Evolutionary conservation across 2,797 vertebrate genomes (phyloP).

Genomic region (Esox masquinongy): DNA sequence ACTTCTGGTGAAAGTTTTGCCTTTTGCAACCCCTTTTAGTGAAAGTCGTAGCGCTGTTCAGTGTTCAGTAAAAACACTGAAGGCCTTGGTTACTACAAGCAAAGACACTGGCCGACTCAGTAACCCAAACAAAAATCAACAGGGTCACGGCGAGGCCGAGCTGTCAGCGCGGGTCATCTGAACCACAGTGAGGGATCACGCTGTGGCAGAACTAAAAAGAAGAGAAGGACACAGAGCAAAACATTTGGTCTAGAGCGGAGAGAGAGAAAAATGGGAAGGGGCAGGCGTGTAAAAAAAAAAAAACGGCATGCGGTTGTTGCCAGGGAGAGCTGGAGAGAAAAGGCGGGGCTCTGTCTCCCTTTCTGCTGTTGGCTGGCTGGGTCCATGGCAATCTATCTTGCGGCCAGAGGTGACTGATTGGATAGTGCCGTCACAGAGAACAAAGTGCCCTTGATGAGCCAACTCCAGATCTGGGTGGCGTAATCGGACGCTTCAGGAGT

Average conservation of each 20-base stretch:
- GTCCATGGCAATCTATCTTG: not conserved
- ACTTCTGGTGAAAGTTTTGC: not conserved
- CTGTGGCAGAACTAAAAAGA: not conserved
- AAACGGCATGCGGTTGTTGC: not conserved
- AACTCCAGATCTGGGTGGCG: not conserved
- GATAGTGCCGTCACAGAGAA: not conserved
- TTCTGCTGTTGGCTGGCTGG: conserved; percentile 3
- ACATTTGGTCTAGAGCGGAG: not conserved
- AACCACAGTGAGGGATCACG: not conserved
- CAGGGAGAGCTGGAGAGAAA: not conserved
- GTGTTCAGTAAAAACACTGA: not conserved
- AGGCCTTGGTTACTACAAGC: not conserved
- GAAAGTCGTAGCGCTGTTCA: not conserved
- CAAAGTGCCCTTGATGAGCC: conserved; percentile 1
- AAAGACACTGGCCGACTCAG: not conserved
- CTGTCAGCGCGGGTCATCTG: not conserved
- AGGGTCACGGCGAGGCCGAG: not conserved
- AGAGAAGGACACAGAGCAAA: not conserved
- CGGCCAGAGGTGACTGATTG: conserved; percentile 1
- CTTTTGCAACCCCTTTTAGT: not conserved
- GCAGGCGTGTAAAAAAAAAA: not conserved
- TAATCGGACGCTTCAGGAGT: not conserved
- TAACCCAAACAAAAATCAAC: not conserved
- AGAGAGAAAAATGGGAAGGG: not conserved
- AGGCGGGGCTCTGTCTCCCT: not conserved